Evolutionary conservation across 2,888 invertebrate genomes (phyloP), one percentile per base, ranked within the genome.

Genomic region (Rugalucina vietnamica): DNA sequence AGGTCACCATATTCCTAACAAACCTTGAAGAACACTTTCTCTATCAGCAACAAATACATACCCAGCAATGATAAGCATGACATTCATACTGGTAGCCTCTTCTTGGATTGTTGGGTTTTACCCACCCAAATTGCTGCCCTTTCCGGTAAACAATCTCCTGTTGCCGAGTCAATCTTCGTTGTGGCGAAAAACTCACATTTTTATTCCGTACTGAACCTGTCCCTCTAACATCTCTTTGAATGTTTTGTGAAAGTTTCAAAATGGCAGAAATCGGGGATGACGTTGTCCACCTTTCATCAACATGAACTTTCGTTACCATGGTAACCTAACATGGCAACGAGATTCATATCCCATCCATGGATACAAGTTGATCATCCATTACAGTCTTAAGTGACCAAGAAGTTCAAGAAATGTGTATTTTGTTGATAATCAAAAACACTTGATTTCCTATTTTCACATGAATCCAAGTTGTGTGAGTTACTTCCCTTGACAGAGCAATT

Each of bases 61-160:
- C 92, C 92, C 92, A 92, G 75, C 92, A 92, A 29, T 90, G 83
- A 39, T 87, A 82, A 65, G 86, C 82, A 77, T 89, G 76, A 18
- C 81, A 57, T 1, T 90, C 89, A 69, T 92, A 92, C 50, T 85
- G 72, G 29, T 91, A 49, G 36, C 70, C 43, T 8, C 92, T 78
- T 1, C 91, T 87, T 8, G 86, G 89, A 82, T 92, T 92, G 72
- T 90, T 87, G 0, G 86, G 89, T 54, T 90, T 88, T 2, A 91
- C 86, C 92, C 92, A 92, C n/a, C 91, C 89, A 57, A 75, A 79
- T 69, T 84, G 57, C 8, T 10, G 24, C 2, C 21, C 72, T 14
- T 72, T 72, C 32, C 24, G 2, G 32, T 65, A 10, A 49, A 14
- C n/a, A 14, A n/a, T 49, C 50, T 14, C 14, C 50, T 49, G 50